Evolutionary conservation across 2,888 invertebrate species (phyloP).

Genomic region (Hyppa rectilinea): DNA sequence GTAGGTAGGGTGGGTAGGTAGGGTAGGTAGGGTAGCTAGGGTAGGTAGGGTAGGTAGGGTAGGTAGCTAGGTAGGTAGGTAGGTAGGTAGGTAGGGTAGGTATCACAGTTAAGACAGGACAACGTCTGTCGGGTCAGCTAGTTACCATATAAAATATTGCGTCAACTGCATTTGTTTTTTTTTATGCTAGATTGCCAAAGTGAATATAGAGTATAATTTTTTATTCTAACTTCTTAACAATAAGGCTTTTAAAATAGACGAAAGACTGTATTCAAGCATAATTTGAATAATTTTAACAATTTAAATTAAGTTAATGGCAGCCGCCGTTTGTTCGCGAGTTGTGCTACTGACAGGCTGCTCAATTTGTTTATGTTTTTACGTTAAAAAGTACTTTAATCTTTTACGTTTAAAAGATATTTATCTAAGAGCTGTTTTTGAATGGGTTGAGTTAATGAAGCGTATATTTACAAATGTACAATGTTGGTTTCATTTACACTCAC

Average conservation of each 20-base stretch:
- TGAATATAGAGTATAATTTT: too few species aligned
- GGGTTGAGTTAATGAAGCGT: background rate
- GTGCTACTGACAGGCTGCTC: conserved; percentile 35
- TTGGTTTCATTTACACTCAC: background rate
- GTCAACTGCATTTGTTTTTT: background rate
- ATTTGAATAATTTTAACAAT: conserved; percentile 35
- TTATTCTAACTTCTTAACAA: conserved; percentile 2
- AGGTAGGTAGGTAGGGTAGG: too few species aligned
- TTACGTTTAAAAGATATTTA: conserved; percentile 12
- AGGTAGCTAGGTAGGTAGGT: too few species aligned
- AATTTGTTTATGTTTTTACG: conserved; percentile 27
- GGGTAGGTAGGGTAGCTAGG: too few species aligned
- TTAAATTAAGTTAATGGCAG: conserved; percentile 12
- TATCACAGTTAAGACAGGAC: too few species aligned
- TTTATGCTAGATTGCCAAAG: background rate
- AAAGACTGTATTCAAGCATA: conserved; percentile 5
- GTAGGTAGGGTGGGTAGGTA: too few species aligned
- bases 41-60: too few species aligned
- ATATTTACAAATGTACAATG: too few species aligned
- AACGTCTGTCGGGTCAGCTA: too few species aligned
- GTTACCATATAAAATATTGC: background rate
- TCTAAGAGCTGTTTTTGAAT: background rate
- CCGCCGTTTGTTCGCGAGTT: conserved; percentile 36
- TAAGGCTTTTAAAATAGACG: conserved; percentile 4
- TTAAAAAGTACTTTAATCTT: conserved; percentile 4